Evolutionary conservation across 2,113 vertebrate genomes (phyloP).

Genomic region (Nyctereutes procyonoides): DNA sequence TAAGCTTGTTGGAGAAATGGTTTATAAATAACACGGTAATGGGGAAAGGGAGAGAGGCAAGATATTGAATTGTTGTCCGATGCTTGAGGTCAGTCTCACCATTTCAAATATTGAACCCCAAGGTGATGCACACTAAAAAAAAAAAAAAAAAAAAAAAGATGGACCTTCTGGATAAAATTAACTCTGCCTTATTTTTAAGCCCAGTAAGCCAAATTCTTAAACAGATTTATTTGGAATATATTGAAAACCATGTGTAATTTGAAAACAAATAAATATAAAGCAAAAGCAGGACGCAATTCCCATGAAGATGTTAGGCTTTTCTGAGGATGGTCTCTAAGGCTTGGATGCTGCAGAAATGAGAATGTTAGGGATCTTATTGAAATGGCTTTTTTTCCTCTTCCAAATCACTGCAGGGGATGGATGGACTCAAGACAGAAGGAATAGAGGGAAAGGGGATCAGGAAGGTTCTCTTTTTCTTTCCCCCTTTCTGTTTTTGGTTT

Average conservation of each 20-base stretch:
- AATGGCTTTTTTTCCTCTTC: neutral
- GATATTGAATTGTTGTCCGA: neutral
- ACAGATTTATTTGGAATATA: conserved; percentile 1
- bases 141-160: neutral
- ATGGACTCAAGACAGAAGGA: neutral
- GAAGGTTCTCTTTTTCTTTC: neutral
- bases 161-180: neutral
- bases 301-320: neutral
- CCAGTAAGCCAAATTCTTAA: neutral
- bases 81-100: neutral
- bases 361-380: neutral
- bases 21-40: conserved; percentile 73
- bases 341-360: neutral
- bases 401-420: neutral
- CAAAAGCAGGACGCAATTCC: neutral
- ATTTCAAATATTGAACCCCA: neutral
- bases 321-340: neutral
- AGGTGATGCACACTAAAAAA: neutral
- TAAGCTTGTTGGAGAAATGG: conserved; percentile 59
- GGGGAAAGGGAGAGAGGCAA: neutral
- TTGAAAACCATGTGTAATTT: neutral
- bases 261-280: neutral
- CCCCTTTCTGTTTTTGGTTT: neutral
- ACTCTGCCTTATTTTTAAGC: neutral
- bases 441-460: neutral